phyloP scores from a whole-genome alignment of 2,888 invertebrate genomes.

The Acholoe squamosa region DNA sequence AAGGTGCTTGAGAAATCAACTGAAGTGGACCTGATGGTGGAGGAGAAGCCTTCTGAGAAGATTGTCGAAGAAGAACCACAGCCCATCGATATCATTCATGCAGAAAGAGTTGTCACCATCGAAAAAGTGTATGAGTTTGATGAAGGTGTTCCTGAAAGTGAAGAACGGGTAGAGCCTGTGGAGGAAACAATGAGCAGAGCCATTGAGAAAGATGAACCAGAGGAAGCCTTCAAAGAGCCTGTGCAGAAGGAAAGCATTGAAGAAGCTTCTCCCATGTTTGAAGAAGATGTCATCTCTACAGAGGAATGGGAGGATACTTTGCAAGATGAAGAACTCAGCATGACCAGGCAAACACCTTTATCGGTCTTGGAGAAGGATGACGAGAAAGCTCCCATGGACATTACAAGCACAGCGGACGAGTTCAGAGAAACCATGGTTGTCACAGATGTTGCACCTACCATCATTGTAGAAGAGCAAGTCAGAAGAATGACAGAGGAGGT shows the following conservation, averaged over 20 bases:
- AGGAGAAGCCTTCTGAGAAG: not conserved
- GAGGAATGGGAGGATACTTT: not conserved
- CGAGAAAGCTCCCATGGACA: too few species aligned
- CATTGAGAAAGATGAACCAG: not conserved
- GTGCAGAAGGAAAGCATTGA: not conserved
- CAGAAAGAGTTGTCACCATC: not conserved
- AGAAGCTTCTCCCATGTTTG: not conserved
- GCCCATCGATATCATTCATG: not conserved
- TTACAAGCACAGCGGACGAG: too few species aligned
- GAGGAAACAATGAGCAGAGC: not conserved
- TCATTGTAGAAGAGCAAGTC: too few species aligned
- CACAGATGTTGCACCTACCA: too few species aligned
- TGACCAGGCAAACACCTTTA: too few species aligned
- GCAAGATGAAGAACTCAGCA: not conserved
- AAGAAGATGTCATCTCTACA: not conserved
- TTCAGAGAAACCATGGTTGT: too few species aligned
- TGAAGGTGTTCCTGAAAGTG: not conserved
- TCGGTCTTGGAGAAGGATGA: too few species aligned
- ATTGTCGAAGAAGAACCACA: not conserved
- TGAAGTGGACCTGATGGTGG: not conserved
- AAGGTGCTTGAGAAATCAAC: not conserved
- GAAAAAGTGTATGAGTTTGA: not conserved
- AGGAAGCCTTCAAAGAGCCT: not conserved
- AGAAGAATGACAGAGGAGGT: too few species aligned
- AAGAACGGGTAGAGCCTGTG: not conserved